A percentile compares a stretch with the other conserved stretches of the same genome.
These are phyloP conservation scores for Dromiciops gliroides DNA, from an alignment of 2,113 vertebrate genomes.

Conservation along the genomic window DNA sequence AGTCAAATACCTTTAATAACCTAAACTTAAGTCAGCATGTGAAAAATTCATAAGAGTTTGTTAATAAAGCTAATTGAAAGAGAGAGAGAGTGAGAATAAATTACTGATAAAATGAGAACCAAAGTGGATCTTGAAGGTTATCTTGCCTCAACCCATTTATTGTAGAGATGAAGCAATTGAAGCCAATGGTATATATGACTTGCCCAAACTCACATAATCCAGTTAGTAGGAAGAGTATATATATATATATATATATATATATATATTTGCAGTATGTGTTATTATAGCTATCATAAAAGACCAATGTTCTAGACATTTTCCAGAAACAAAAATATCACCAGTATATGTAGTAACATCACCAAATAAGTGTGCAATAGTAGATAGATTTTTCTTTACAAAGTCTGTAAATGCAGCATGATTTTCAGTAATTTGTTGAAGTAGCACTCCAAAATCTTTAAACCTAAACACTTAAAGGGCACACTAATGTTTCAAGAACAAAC, in stretches of 20 bases:
- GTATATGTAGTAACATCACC: background rate
- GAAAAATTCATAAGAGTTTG: constrained; percentile 1
- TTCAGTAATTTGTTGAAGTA: background rate
- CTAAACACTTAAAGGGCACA: background rate
- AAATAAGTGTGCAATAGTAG: background rate
- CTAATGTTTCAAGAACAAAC: background rate
- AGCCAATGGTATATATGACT: background rate
- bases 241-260: too few species aligned
- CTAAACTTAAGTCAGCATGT: background rate
- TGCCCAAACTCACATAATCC: background rate
- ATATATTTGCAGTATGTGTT: background rate
- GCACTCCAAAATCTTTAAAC: background rate
- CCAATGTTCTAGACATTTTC: background rate
- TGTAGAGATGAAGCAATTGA: background rate
- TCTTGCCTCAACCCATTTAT: background rate
- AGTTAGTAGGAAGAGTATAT: background rate
- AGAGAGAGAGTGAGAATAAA: too few species aligned
- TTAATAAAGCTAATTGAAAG: background rate
- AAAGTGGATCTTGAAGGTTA: background rate
- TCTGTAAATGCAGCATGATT: background rate
- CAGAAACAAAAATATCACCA: background rate
- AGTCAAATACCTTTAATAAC: constrained; percentile 13
- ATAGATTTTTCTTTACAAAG: background rate
- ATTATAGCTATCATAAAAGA: background rate
- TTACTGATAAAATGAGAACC: background rate